phyloP scores from a whole-genome alignment of 2,888 invertebrate genomes.

The Lumbricus terrestris region DNA sequence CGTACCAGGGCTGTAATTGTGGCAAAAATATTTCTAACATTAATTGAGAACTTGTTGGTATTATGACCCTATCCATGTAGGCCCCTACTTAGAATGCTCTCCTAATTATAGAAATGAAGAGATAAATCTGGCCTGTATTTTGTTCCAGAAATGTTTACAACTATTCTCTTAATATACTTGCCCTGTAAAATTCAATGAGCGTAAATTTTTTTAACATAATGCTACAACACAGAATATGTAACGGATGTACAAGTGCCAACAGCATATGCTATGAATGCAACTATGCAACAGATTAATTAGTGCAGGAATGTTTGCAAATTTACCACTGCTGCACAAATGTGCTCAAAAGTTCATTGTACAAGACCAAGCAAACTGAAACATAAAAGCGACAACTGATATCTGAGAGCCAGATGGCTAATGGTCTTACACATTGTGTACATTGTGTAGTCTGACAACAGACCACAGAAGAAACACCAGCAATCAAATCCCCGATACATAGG shows the following conservation, averaged over 20 bases:
- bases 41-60: background rate
- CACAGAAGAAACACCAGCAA: background rate
- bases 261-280: background rate
- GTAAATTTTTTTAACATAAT: background rate
- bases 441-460: background rate
- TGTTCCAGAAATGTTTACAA: background rate
- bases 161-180: background rate
- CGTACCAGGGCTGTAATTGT: background rate
- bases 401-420: background rate
- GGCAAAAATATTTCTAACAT: background rate
- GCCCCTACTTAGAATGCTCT: too few species aligned
- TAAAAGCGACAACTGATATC: background rate
- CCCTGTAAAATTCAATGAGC: background rate
- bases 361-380: background rate
- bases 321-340: background rate
- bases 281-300: background rate
- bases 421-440: too few species aligned
- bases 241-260: background rate
- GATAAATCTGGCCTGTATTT: background rate
- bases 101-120: background rate
- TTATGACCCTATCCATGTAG: background rate
- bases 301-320: background rate
- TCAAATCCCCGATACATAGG: too few species aligned
- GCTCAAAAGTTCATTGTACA: too few species aligned
- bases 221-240: background rate